Conservation (phyloP, 2,888 invertebrate species). For the Acrocera orbiculus region DNA sequence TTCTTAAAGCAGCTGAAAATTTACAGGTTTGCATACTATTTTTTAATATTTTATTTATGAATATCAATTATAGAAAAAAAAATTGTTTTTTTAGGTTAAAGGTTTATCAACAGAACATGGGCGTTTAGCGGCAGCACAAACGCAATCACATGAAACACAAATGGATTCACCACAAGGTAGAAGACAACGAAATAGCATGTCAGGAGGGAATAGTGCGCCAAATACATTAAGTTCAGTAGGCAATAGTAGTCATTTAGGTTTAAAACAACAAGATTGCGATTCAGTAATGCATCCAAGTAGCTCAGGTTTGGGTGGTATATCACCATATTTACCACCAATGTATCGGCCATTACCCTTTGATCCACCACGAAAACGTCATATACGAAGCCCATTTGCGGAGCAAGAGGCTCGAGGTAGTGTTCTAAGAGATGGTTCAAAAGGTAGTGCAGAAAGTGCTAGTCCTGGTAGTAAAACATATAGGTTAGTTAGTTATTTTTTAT, state of each 20-base stretch:
- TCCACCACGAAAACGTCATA: conserved; percentile 36
- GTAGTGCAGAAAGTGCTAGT: conserved; percentile 31
- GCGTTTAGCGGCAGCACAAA: conserved; percentile 30
- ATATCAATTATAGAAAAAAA: not conserved
- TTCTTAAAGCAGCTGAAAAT: conserved; percentile 80
- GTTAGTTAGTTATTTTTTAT: conserved; percentile 2
- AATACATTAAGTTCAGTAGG: conserved; percentile 20
- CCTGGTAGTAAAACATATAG: conserved; percentile 31
- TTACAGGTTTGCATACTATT: conserved; percentile 59
- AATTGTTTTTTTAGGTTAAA: conserved; percentile 40
- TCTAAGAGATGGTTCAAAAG: conserved; percentile 39
- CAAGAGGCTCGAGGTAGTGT: conserved; percentile 44
- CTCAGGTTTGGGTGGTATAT: conserved; percentile 25
- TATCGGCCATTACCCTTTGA: conserved; percentile 32
- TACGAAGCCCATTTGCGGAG: conserved; percentile 35
- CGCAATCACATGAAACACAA: conserved; percentile 27
- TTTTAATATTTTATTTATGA: not conserved
- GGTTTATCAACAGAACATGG: conserved; percentile 60
- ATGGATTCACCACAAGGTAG: conserved; percentile 32
- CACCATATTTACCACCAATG: conserved; percentile 29
- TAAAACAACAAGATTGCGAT: conserved; percentile 31
- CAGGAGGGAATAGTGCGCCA: conserved; percentile 13
- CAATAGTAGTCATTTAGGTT: conserved; percentile 23
- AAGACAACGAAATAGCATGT: conserved; percentile 28
- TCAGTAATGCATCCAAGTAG: conserved; percentile 29